Base-by-base conservation (phyloP, 2,797 vertebrate genomes). In the Manis crassicaudata region DNA sequence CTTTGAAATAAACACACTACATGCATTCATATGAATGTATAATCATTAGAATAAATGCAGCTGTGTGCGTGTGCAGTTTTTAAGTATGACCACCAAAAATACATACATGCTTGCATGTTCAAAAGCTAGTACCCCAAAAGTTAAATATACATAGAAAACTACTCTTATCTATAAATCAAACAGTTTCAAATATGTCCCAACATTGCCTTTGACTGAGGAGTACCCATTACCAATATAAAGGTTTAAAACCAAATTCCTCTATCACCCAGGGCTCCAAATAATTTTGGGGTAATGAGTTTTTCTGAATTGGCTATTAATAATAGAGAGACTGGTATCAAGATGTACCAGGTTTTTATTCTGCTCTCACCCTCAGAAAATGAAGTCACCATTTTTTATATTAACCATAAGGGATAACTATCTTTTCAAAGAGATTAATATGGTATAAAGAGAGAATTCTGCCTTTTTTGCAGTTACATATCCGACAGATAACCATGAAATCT, bases 1-100 rank as follows among this genome's bases (percentile, higher is more conserved):
- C 92, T 97, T 92, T 77, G 96, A 97, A 97, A 97, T 97, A 96
- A 97, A 97, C 97, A 97, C 97, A 96, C 97, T 96, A 97, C 97
- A 97, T 95, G 93, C 97, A 97, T 96, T 97, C 92, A 83, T 96
- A 97, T 92, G 90, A 97, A 98, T 97, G 79, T 90, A 81, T 97
- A 97, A 97, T 97, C 96, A 97, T 91, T 95, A 96, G 96, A 93
- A 92, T 97, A 95, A 98, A 97, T 91, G 96, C 97, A 97, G 97
- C 96, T 97, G 97, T 77, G 85, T 90, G 82, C 29, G 29, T 76
- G 82, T 83, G 88, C 81, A 73, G 63, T 56, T 91, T 95, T 95
- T 96, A 95, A 96, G 97, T 85, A 92, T 97, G 97, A 98, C 96
- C 96, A 95, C 91, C 84, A 67, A 94, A 97, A 97, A 94, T 81